These are phyloP conservation scores for Aspidoscelis tigris DNA, from an alignment of 2,113 vertebrate genomes.

Conservation along the genomic window DNA sequence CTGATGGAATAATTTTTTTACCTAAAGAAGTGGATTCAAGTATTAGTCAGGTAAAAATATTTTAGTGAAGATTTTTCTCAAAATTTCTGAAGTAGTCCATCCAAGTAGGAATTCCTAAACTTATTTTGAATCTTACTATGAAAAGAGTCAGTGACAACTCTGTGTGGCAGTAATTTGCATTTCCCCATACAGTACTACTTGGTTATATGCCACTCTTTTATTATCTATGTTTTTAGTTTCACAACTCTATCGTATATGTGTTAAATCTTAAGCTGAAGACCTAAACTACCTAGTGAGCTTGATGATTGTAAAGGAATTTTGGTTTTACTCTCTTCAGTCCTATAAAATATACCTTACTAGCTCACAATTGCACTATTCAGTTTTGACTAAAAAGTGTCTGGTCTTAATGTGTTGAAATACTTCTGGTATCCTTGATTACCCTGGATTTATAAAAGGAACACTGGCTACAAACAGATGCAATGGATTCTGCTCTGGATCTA, in stretches of 20 bases:
- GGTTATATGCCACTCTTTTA: neutral
- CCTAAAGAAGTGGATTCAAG: neutral
- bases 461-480: too few species aligned
- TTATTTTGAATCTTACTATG: neutral
- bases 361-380: neutral
- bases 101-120: neutral
- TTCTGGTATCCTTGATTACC: neutral
- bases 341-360: too few species aligned
- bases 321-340: too few species aligned
- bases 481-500: neutral
- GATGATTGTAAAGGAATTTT: neutral
- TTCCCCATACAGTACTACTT: neutral
- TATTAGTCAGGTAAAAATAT: neutral
- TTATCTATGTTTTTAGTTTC: neutral
- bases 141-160: neutral
- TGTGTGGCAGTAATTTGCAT: neutral
- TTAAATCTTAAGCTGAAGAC: neutral
- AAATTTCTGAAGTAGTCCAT: neutral
- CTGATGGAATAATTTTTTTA: neutral
- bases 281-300: neutral
- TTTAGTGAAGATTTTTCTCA: neutral
- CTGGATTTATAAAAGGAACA: too few species aligned
- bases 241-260: neutral
- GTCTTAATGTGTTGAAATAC: neutral
- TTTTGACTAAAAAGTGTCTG: too few species aligned